These are phyloP conservation scores for Microtus montanus DNA, from an alignment of 2,113 vertebrate species.

Conservation along the genomic window DNA sequence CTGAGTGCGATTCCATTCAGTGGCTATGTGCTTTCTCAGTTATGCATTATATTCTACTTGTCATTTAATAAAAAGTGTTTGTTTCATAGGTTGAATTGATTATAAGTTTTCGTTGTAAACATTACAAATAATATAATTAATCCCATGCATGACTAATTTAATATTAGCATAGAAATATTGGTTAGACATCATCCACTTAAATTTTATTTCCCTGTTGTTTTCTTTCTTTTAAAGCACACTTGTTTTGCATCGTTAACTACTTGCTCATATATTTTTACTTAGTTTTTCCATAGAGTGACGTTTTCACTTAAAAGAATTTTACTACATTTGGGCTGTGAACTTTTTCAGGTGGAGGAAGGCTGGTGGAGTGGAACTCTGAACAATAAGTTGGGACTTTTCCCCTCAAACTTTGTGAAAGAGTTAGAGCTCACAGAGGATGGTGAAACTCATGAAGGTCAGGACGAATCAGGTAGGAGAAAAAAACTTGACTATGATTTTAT, in stretches of 20 bases:
- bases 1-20: not conserved
- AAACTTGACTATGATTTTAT: conserved; percentile 1
- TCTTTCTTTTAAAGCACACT: conserved; percentile 31
- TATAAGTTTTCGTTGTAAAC: conserved; percentile 24
- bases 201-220: not conserved
- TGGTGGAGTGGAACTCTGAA: conserved; percentile 95
- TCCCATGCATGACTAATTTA: not conserved
- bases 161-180: not conserved
- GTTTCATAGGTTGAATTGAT: not conserved
- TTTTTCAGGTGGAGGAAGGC: conserved; percentile 95
- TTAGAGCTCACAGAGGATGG: conserved; percentile 87
- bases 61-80: conserved; percentile 1
- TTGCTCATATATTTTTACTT: not conserved
- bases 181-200: conserved; percentile 29
- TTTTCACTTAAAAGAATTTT: conserved; percentile 44
- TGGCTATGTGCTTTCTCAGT: not conserved
- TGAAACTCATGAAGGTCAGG: conserved; percentile 86
- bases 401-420: conserved; percentile 98
- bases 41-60: not conserved
- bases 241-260: conserved; percentile 41
- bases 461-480: conserved; percentile 88
- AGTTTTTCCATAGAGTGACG: not conserved
- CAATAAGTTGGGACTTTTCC: conserved; percentile 92
- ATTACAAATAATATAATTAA: conserved; percentile 3
- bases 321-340: conserved; percentile 61